These are phyloP conservation scores for Ichneumoninae sp. DNA, from an alignment of 2,888 invertebrate genomes.

Conservation along the genomic window DNA sequence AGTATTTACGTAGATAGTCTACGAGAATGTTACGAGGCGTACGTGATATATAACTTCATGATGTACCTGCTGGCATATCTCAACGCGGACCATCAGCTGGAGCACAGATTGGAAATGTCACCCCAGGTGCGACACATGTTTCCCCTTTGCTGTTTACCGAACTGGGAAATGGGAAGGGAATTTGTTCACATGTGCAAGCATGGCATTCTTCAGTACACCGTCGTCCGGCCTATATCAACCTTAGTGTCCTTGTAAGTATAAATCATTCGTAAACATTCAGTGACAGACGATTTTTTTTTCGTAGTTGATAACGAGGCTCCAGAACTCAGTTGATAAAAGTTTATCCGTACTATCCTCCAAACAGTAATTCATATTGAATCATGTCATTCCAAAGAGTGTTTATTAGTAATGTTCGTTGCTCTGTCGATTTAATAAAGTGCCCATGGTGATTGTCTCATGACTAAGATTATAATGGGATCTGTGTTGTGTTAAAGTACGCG, in stretches of 20 bases:
- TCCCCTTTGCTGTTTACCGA: slow-evolving; percentile 95
- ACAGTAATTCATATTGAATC: background rate
- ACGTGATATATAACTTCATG: slow-evolving; percentile 99
- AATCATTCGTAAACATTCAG: slow-evolving; percentile 8
- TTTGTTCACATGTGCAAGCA: slow-evolving; percentile 98
- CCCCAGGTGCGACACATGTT: slow-evolving; percentile 95
- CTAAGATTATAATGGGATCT: too few relatives aligned
- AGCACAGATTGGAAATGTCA: slow-evolving; percentile 91
- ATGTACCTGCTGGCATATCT: slow-evolving; percentile 96
- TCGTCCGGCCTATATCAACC: slow-evolving; percentile 95
- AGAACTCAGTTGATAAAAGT: background rate
- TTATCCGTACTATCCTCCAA: background rate
- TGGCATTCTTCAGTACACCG: slow-evolving; percentile 97
- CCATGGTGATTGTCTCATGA: too few relatives aligned
- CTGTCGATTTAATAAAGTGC: too few relatives aligned
- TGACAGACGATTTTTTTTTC: slow-evolving; percentile 6
- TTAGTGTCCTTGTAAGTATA: slow-evolving; percentile 93
- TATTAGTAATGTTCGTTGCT: background rate
- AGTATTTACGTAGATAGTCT: slow-evolving; percentile 97
- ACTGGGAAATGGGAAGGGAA: slow-evolving; percentile 97
- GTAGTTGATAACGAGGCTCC: background rate
- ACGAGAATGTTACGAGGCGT: slow-evolving; percentile 98
- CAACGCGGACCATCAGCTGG: slow-evolving; percentile 94
- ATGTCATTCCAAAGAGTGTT: background rate
- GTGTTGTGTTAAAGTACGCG: too few relatives aligned